Evolutionary conservation across 2,888 invertebrate genomes (phyloP), one percentile per base, ranked within the genome.

Genomic region (Oxycera nigricornis): DNA sequence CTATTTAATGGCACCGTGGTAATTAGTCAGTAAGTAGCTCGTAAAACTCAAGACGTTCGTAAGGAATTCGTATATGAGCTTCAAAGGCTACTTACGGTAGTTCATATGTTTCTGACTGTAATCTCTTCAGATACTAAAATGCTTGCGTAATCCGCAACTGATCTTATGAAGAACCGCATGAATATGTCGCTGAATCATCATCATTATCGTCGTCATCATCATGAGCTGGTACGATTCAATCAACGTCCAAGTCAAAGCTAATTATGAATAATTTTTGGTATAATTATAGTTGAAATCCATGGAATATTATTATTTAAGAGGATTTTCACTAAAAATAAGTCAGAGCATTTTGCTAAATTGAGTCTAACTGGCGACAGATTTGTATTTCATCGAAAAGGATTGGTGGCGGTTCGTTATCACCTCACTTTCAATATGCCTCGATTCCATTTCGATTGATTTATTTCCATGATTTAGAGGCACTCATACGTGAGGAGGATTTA

Each of bases 401-500:
- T 22, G 41, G 17, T 41, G n/a, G 30, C 11, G 24, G 59, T 7
- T 59, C 35, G 65, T 65, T 65, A 39, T 65, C 65, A 41, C 65
- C 39, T 65, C 39, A 30, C 30, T 20, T 62, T 35, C 65, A 65
- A 39, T 65, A 39, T 59, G 28, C 59, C 17, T 39, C 22, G 41
- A 65, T 65, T 65, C 20, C 65, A 41, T 65, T 65, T 65, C 65
- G 39, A 39, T 65, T 65, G 65, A 65, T 65, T 65, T 65, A 65
- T 65, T 65, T 39, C 11, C 39, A 65, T 65, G 65, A 65, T 65
- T 65, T 65, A 65, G 65, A 65, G 20, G 41, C 11, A 65, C 11
- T 62, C 17, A 26, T 24, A 7, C 7, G 65, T 30, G 14, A 22
- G 4, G 59, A 9, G 55, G 17, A 24, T 22, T 4, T 50, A 55